Percentiles rank a stretch among this genome's conserved stretches.
Evolutionary conservation across 2,888 invertebrate genomes (phyloP).

Genomic region (Agrilus biguttatus): DNA sequence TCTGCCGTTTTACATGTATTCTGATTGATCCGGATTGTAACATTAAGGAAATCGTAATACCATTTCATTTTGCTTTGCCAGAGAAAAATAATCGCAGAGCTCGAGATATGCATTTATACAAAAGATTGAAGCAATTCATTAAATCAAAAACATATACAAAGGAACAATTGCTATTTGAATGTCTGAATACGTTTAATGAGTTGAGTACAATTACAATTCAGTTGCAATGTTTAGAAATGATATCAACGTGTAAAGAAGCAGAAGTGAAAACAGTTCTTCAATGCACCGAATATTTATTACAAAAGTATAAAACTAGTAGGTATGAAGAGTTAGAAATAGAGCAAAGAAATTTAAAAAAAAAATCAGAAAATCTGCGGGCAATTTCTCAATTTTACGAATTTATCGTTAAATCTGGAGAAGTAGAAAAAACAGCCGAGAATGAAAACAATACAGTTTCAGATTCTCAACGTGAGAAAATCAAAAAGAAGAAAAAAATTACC

Average conservation of each 20-base stretch:
- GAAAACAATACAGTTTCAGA: constrained; percentile 14
- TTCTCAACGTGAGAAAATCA: not conserved
- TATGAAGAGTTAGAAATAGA: constrained; percentile 18
- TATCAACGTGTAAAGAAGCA: constrained; percentile 49
- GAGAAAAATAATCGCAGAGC: constrained; percentile 78
- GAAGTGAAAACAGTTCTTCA: constrained; percentile 44
- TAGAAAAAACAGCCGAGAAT: constrained; percentile 15
- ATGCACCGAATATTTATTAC: constrained; percentile 32
- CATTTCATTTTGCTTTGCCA: constrained; percentile 82
- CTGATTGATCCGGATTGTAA: constrained; percentile 74
- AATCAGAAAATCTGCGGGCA: constrained; percentile 19
- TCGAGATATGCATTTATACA: constrained; percentile 73
- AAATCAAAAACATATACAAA: constrained; percentile 39
- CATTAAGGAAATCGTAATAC: constrained; percentile 70
- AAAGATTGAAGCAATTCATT: constrained; percentile 54
- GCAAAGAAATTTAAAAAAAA: constrained; percentile 18
- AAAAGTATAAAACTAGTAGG: constrained; percentile 22
- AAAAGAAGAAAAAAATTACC: constrained; percentile 9
- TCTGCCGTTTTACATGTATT: constrained; percentile 55
- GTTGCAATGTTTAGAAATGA: constrained; percentile 55
- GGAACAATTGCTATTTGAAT: constrained; percentile 38
- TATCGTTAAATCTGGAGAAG: constrained; percentile 8
- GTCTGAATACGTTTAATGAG: constrained; percentile 42
- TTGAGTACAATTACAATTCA: constrained; percentile 58
- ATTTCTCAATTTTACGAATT: constrained; percentile 22